A percentile compares a stretch with the other conserved stretches of the same genome.
These are phyloP conservation scores for Moxostoma hubbsi DNA, from an alignment of 2,797 vertebrate genomes.

Conservation along the genomic window DNA sequence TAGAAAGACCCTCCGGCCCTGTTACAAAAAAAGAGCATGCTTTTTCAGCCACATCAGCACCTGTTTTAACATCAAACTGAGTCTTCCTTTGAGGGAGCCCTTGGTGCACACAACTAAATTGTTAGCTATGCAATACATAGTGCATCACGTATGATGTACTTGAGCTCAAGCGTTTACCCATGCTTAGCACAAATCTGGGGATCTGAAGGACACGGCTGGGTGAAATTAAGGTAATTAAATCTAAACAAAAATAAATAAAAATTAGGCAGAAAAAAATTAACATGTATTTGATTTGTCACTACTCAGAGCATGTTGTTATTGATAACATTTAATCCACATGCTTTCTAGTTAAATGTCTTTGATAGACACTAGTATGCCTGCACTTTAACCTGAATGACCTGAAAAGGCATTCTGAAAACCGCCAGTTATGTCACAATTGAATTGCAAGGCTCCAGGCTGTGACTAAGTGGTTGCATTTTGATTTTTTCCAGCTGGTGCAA, in stretches of 20 bases:
- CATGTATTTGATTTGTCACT: neutral
- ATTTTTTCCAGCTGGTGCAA: slow-evolving; percentile 57
- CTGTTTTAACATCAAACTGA: slow-evolving; percentile 26
- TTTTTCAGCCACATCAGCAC: slow-evolving; percentile 38
- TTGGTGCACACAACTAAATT: slow-evolving; percentile 6
- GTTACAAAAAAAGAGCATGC: slow-evolving; percentile 16
- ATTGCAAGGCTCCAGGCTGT: no score
- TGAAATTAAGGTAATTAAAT: neutral
- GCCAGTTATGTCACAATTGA: slow-evolving; percentile 5
- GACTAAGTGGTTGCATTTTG: neutral
- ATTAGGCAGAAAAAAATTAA: no score
- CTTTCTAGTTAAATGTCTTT: slow-evolving; percentile 25
- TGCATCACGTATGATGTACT: neutral
- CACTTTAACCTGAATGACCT: slow-evolving; percentile 8
- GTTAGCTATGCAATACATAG: neutral
- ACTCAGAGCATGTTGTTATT: neutral
- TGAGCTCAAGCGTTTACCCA: neutral
- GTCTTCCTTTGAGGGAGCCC: slow-evolving; percentile 6
- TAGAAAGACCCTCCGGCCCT: neutral
- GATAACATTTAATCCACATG: slow-evolving; percentile 13
- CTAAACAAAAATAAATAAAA: neutral
- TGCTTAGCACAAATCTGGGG: neutral
- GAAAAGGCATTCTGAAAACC: slow-evolving; percentile 21
- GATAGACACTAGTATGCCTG: slow-evolving; percentile 6
- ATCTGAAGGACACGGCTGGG: neutral